Base-by-base conservation (phyloP, 2,113 vertebrate species). In the Paramormyrops kingsleyae region DNA sequence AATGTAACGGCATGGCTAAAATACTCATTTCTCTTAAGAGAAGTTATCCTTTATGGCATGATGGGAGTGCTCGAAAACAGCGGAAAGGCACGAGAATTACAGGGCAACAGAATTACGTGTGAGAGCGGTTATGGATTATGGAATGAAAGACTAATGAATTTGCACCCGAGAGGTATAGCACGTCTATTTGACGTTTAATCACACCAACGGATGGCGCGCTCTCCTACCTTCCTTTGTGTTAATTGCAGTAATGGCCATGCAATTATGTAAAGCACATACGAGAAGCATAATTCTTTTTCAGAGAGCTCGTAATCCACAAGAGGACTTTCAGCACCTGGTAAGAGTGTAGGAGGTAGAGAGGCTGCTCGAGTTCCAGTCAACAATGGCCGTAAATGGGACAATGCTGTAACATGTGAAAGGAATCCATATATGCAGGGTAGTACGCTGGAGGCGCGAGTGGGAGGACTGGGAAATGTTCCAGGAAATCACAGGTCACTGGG, bases 281-380 rank as follows among this genome's bases (percentile, higher is more conserved):
- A 88, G 87, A 44, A 62, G 52, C 35, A 24, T 88, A 53, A 62
- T 24, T 88, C 83, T 50, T 86, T 80, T 86, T 86, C n/a, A 24
- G 83, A 50, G 83, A 9, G 47, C 74, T 80, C 31, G 6, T 39
- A 42, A 80, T 80, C 44, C 83, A 86, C 24, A 50, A 31, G 44
- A 47, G 44, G 44, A 49, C 24, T 47, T 47, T n/a, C 46, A 85
- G 24, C 47, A 52, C 47, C 85, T 53, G 85, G 84, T 17, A 31
- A 27, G 47, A 87, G 47, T 87, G 85, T 53, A 87, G 50, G 44
- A 56, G 27, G 49, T 4, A 35, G 15, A 53, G 31, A 47, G 13
- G 3, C 15, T 35, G 10, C n/a, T 53, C 5, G 1, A 35, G 85
- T 7, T 7, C 19, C 31, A 35, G 13, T 47, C 44, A 47, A 46